Evolutionary conservation across 2,113 vertebrate genomes (phyloP).

Genomic region (Ondatra zibethicus): DNA sequence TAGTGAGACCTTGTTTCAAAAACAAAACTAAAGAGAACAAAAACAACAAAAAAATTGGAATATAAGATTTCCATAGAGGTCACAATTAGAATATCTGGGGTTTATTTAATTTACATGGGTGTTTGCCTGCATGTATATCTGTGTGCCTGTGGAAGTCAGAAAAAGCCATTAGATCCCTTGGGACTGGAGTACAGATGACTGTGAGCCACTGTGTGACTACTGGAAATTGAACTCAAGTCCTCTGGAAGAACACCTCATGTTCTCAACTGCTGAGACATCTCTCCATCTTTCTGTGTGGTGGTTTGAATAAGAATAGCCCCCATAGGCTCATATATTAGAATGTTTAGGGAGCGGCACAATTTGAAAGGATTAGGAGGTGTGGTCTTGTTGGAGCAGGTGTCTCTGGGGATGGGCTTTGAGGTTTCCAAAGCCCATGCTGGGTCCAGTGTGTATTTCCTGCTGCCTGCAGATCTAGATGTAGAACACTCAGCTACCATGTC

Average conservation of each 20-base stretch:
- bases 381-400: neutral
- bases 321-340: neutral
- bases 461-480: neutral
- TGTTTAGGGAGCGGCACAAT: neutral
- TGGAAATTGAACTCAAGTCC: neutral
- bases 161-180: neutral
- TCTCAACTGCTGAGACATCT: neutral
- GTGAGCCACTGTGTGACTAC: neutral
- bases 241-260: neutral
- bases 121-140: neutral
- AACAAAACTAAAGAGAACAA: neutral
- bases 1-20: neutral
- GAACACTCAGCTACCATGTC: neutral
- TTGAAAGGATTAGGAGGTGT: neutral
- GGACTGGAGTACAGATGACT: neutral
- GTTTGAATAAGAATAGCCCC: neutral
- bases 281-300: neutral
- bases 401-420: neutral
- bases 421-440: neutral
- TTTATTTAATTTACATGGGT: neutral
- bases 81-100: neutral
- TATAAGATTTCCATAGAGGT: neutral
- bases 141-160: neutral
- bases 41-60: too few species aligned
- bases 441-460: neutral